Evolutionary conservation across 2,888 invertebrate species (phyloP), one percentile per base, ranked within the genome.

Genomic region (Xestobium rufovillosum): DNA sequence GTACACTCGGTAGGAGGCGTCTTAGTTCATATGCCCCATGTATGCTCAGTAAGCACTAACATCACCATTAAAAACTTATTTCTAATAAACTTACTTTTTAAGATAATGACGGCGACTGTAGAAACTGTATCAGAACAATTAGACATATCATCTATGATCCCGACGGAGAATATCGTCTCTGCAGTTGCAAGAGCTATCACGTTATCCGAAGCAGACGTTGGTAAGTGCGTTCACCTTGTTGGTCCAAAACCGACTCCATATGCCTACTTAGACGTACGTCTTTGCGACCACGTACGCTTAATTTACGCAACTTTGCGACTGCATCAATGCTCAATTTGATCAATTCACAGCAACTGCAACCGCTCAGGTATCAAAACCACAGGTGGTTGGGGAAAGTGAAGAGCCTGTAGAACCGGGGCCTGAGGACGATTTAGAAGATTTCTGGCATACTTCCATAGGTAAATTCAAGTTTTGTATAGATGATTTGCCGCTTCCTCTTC

Each of bases 71-170:
- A 42, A 51, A 50, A 42, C 42, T 42, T 25, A 26, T 34, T 31
- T 26, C 17, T 26, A 14, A 29, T 14, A 41, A 31, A 34, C 9
- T 9, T 25, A 33, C 16, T 15, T 19, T 15, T 38, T 11, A 6
- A 89, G 88, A 89, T 90, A 59, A 87, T 90, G 85, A 90, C 91
- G 50, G 91, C 91, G 14, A 90, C 90, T n/a, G 90, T 91, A 56
- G 89, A 91, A 71, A 91, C 90, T 23, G 89, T 91, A 47, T 84
- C 86, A 42, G 90, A 90, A 63, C 85, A 90, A 64, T 70, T 92
- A 57, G 94, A 94, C 64, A 75, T 91, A 59, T 86, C 88, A 26
- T 83, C 86, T 26, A 81, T 87, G 26, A 77, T 92, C 56, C 89
- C 92, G 31, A 72, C 80, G 1, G 86, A 80, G 56, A 73, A 73